Conservation (phyloP, 2,113 vertebrate genomes). For the Ciconia boyciana region DNA sequence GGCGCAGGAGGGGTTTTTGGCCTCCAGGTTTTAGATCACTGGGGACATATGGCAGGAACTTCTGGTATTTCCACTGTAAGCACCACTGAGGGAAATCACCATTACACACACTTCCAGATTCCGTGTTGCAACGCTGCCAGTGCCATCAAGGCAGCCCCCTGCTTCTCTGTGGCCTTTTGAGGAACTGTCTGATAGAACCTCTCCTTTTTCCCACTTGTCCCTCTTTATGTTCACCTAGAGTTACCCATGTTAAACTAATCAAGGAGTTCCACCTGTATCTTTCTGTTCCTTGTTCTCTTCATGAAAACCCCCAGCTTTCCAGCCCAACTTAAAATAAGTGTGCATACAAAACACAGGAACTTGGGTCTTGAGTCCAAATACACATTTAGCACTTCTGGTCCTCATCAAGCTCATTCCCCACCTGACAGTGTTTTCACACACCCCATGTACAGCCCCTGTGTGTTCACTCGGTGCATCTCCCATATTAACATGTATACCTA, state of each 20-base stretch:
- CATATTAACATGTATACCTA: background rate
- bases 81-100: background rate
- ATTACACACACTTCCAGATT: background rate
- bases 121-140: background rate
- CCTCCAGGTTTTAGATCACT: background rate
- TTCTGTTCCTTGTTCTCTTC: background rate
- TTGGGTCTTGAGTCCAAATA: background rate
- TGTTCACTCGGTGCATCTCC: background rate
- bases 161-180: background rate
- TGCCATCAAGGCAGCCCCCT: background rate
- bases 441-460: fast-evolving
- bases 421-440: background rate
- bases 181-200: background rate
- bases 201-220: background rate
- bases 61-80: background rate
- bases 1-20: background rate
- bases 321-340: background rate
- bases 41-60: background rate
- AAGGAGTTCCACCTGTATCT: background rate
- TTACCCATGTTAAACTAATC: background rate
- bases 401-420: background rate
- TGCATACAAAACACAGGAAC: background rate
- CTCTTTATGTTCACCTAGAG: background rate
- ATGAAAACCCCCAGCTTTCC: background rate
- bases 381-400: background rate